A percentile compares a stretch with the other conserved stretches of the same genome.
Conservation (phyloP, 64 coral and sea anemone species). For the Stichodactyla helianthus region DNA sequence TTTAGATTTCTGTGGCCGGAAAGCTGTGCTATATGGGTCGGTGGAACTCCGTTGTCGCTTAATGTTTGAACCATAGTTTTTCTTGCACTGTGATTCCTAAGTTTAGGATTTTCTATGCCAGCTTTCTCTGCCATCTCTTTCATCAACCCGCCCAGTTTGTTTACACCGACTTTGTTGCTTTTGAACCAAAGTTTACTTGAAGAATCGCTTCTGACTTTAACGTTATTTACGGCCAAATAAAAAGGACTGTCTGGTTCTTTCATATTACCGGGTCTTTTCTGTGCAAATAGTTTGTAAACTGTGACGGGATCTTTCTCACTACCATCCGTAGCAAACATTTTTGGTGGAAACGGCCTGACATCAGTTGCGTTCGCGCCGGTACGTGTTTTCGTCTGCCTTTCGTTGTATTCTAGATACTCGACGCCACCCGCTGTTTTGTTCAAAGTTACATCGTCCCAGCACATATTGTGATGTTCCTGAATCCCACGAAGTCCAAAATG, state of each 20-base stretch:
- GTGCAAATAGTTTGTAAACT: too few species aligned
- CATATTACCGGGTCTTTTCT: too few species aligned
- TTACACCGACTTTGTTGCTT: not conserved
- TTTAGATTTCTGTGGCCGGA: conserved; percentile 28
- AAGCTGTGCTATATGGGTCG: not conserved
- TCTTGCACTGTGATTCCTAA: conserved; percentile 8
- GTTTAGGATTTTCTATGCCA: conserved; percentile 8
- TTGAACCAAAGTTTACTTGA: not conserved
- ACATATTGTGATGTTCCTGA: too few species aligned
- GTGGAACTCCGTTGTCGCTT: not conserved
- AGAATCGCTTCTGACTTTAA: not conserved
- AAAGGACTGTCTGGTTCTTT: conserved; percentile 40
- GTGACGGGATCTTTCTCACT: too few species aligned
- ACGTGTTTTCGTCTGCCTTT: too few species aligned
- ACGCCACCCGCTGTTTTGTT: too few species aligned
- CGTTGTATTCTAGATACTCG: too few species aligned
- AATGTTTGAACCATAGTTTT: conserved; percentile 20
- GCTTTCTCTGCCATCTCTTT: not conserved
- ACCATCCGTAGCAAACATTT: too few species aligned
- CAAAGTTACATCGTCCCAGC: too few species aligned
- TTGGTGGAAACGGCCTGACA: too few species aligned
- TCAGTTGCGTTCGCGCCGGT: too few species aligned
- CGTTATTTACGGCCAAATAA: conserved; percentile 53
- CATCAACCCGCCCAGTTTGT: conserved; percentile 12
- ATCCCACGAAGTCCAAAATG: too few species aligned